Conservation (phyloP, 1,140 invertebrate genomes). For the Lasioglossum albipes region DNA sequence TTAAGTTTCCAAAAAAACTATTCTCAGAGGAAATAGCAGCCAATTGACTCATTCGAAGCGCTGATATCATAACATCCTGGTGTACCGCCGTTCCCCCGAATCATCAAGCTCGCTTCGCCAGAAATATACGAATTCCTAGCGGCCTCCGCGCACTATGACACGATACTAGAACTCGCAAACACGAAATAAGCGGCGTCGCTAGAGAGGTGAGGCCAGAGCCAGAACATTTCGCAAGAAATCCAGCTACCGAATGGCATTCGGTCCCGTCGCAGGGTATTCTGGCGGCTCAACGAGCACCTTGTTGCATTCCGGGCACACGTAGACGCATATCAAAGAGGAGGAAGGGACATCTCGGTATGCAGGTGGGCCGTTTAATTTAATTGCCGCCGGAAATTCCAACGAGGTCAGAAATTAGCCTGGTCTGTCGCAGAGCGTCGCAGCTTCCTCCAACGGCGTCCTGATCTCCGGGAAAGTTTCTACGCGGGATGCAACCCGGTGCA, state of each 20-base stretch:
- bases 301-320: conserved; percentile 2
- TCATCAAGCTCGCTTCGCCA: too few species aligned
- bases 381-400: conserved; percentile 51
- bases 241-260: background rate
- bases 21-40: too few species aligned
- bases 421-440: background rate
- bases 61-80: too few species aligned
- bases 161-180: background rate
- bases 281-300: background rate
- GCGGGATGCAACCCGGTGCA: background rate
- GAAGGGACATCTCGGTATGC: conserved; percentile 40
- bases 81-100: too few species aligned
- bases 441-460: background rate
- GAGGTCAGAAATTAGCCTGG: conserved; percentile 37
- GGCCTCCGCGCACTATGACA: background rate
- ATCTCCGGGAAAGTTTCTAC: background rate
- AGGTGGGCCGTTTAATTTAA: conserved; percentile 51
- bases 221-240: background rate
- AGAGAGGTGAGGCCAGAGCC: background rate
- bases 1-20: too few species aligned
- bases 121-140: too few species aligned
- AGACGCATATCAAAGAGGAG: background rate
- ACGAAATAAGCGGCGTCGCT: background rate
- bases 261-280: background rate
- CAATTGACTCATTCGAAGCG: too few species aligned